Conservation (phyloP, 2,888 invertebrate species). For the Erebia ligea region DNA sequence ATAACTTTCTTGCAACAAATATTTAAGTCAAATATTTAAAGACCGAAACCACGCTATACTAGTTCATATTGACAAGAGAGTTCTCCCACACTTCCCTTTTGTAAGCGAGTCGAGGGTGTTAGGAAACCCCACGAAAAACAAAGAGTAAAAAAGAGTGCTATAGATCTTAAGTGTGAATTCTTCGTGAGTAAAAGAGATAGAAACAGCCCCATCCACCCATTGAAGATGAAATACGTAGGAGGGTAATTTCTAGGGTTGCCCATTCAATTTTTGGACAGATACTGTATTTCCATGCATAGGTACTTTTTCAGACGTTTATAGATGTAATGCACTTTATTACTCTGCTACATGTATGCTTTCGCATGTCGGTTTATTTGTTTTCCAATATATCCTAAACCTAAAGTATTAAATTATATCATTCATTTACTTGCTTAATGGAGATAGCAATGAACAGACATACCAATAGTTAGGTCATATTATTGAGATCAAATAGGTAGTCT, state of each 20-base stretch:
- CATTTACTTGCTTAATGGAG: not conserved
- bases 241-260: slow-evolving; percentile 1
- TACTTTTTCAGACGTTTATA: not conserved
- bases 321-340: too few relatives aligned
- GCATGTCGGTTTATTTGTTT: too few relatives aligned
- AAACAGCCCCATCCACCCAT: not conserved
- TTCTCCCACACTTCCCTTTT: not conserved
- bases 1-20: not conserved
- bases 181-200: not conserved
- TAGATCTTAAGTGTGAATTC: not conserved
- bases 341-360: too few relatives aligned
- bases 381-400: too few relatives aligned
- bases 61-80: not conserved
- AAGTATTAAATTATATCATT: too few relatives aligned
- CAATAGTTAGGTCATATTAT: too few relatives aligned
- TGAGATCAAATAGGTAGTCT: too few relatives aligned
- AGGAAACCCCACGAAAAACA: slow-evolving; percentile 6
- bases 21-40: slow-evolving; percentile 7
- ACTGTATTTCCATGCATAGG: not conserved
- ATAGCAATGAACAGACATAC: not conserved
- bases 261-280: not conserved
- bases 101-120: not conserved
- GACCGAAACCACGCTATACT: not conserved
- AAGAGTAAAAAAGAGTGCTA: not conserved
- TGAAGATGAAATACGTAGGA: slow-evolving; percentile 5